Evolutionary conservation across 1,140 invertebrate species (phyloP), one percentile per base, ranked within the genome.

Genomic region (Antheraea mylitta): DNA sequence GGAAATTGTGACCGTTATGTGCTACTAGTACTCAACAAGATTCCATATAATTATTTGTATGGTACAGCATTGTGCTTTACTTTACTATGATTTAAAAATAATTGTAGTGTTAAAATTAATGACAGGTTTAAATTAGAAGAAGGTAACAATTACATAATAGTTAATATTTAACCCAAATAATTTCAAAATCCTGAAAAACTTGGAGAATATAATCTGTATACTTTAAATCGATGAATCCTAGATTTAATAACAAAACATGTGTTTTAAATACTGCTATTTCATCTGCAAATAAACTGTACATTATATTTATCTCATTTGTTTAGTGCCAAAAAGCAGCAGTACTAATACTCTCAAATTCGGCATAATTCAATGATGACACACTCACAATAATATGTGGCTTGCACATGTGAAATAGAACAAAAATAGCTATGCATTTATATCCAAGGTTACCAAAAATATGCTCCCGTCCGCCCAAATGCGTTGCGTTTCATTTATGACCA

Each of bases 1-100:
- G 19, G 22, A 63, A 63, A 63, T 37, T 30, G 61, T 63, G 22
- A 63, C 61, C 61, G 61, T 63, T 63, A 63, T 37, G 37, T 37
- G 61, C 61, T 37, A 63, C 61, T 37, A n/a, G 30, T 36, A 63
- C 61, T 63, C n/a, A 22, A 63, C 61, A 16, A 11, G n/a, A 63
- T 37, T 63, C 37, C 36, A 37, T 63, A 63, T 63, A 63, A 63
- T 63, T 63, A 63, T 37, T 11, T 22, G 30, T n/a, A 30, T 63
- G 16, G 38, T n/a, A 63, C 19, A 63, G 19, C n/a, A 63, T 63
- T 63, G 61, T 63, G 13, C 30, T 60, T 63, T 37, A 63, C 30
- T 37, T 37, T 63, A 13, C 5, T 53, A 16, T 53, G 45, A 16
- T 42, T 42, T 42, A 0, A 42, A n/a, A 53, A 53, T 16, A 53